Evolutionary conservation across 2,797 vertebrate species (phyloP), one percentile per base, ranked within the genome.

Genomic region (Jordanella pulchra): DNA sequence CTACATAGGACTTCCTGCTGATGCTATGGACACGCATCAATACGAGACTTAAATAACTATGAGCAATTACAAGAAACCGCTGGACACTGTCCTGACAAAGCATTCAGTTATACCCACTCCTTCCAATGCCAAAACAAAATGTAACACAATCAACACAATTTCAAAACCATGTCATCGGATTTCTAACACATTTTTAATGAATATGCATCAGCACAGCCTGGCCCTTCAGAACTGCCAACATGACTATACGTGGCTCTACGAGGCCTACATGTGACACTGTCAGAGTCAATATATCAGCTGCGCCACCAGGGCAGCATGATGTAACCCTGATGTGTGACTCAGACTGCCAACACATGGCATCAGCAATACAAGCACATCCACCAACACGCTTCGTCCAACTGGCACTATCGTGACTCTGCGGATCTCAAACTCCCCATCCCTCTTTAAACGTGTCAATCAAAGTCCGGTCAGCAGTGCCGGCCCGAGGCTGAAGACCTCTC

Each of bases 281-380:
- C 88, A 86, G 53, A 77, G 79, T 84, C 86, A 3, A 89, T 91
- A 73, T 32, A 83, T 91, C 87, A 89, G 70, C 80, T 65, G 73
- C 68, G 64, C 85, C 64, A 76, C 32, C 68, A 70, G 2, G 85
- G 80, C 76, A 6, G 48, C 66, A 77, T 92, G 90, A 92, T 47
- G 84, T 89, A 88, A 90, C 81, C 80, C 54, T 14, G 78, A 75
- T 76, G 71, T 47, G 76, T 86, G 89, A 87, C 76, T 91, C 83
- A 88, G 76, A 73, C 74, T 42, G n/a, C 13, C 81, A 71, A 76
- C 83, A 88, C 90, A 89, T 77, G 87, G 84, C 79, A 54, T 74
- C 28, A 15, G 70, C 45, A 72, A 72, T 27, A 58, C 73, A 64
- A 76, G 66, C 83, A 71, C 67, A 71, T 47, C 75, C 81, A 42